These are phyloP conservation scores for Heliconius congener DNA, from an alignment of 1,140 invertebrate species.

Conservation along the genomic window DNA sequence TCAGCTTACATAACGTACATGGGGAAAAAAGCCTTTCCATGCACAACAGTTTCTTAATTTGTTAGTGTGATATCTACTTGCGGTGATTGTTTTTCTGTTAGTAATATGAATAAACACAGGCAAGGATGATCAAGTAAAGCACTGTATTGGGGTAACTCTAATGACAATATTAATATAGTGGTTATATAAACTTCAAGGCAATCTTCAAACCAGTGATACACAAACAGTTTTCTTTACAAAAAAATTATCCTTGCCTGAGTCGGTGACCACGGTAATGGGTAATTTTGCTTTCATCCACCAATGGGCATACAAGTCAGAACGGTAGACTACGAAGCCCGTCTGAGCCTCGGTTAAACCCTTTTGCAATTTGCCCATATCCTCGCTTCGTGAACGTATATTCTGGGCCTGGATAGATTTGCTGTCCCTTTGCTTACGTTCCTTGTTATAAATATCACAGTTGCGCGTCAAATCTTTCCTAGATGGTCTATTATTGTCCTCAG, in stretches of 20 bases:
- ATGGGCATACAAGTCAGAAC: constrained; percentile 92
- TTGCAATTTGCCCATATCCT: constrained; percentile 74
- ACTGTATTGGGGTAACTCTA: constrained; percentile 76
- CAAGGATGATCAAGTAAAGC: constrained; percentile 83
- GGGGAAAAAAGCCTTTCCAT: constrained; percentile 67
- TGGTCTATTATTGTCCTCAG: constrained; percentile 50
- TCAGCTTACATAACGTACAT: constrained; percentile 28
- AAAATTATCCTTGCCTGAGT: constrained; percentile 84
- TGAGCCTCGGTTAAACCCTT: constrained; percentile 61
- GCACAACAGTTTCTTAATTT: constrained; percentile 60
- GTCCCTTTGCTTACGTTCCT: constrained; percentile 48
- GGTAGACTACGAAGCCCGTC: constrained; percentile 83
- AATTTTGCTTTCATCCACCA: constrained; percentile 95
- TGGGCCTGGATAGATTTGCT: constrained; percentile 44
- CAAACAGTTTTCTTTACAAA: constrained; percentile 80
- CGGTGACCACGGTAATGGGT: constrained; percentile 84
- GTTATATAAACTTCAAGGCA: constrained; percentile 77
- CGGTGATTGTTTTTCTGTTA: constrained; percentile 73
- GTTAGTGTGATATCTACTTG: constrained; percentile 75
- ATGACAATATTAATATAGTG: constrained; percentile 75
- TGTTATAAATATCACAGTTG: constrained; percentile 60
- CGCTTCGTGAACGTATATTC: constrained; percentile 74
- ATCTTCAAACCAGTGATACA: constrained; percentile 78
- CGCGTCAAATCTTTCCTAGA: constrained; percentile 56
- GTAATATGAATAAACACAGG: constrained; percentile 81